Conservation (phyloP, 2,888 invertebrate genomes). For the Pseudanteris insignis region DNA sequence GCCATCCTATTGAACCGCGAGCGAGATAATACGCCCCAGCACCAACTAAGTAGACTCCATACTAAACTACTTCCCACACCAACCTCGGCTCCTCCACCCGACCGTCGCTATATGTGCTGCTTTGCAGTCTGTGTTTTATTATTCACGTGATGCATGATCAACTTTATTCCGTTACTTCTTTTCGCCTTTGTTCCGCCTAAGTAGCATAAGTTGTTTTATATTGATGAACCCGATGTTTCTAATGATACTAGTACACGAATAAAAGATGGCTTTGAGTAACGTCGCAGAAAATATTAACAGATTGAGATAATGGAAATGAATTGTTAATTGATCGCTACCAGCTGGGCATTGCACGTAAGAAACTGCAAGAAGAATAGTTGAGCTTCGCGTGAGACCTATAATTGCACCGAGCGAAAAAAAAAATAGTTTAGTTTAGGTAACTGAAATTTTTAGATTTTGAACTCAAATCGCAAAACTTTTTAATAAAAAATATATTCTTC, state of each 20-base stretch:
- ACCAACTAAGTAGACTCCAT: slow-evolving; percentile 36
- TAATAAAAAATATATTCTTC: too few relatives aligned
- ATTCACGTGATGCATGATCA: slow-evolving; percentile 40
- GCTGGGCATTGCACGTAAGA: too few relatives aligned
- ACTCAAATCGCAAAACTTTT: too few relatives aligned
- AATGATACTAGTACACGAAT: slow-evolving; percentile 9
- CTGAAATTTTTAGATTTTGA: too few relatives aligned
- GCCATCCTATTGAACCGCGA: slow-evolving; percentile 61
- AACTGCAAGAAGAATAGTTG: too few relatives aligned
- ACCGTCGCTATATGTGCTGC: slow-evolving; percentile 3
- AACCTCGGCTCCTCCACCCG: slow-evolving; percentile 1
- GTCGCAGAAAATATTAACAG: too few relatives aligned
- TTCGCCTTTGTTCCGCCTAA: slow-evolving; percentile 8
- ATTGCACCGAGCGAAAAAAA: too few relatives aligned
- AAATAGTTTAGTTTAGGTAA: too few relatives aligned
- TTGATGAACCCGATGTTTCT: slow-evolving; percentile 14
- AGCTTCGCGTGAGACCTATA: too few relatives aligned
- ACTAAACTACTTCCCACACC: slow-evolving; percentile 34
- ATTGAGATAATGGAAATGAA: too few relatives aligned
- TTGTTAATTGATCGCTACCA: too few relatives aligned
- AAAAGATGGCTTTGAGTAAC: too few relatives aligned
- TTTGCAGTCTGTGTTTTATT: slow-evolving; percentile 28
- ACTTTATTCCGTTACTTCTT: slow-evolving; percentile 28
- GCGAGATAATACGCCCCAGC: slow-evolving; percentile 59
- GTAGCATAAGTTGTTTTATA: slow-evolving; percentile 12